Conservation (phyloP, 2,113 vertebrate species). For the Nothoprocta pentlandii region DNA sequence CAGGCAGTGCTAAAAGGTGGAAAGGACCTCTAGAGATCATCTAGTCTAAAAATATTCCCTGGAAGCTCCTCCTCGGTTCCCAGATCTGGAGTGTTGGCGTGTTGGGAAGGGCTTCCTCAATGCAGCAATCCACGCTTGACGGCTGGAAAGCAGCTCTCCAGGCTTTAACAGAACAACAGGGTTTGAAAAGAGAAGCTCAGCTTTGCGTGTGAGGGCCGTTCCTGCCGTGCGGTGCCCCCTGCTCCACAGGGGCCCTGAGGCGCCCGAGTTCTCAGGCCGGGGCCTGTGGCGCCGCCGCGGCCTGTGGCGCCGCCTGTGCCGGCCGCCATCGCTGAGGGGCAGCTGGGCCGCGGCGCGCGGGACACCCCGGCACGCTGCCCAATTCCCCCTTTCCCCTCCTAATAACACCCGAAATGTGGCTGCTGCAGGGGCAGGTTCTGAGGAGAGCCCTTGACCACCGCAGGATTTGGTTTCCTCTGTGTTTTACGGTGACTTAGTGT, state of each 20-base stretch:
- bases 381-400: no score
- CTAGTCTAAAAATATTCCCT: neutral
- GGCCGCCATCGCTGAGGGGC: no score
- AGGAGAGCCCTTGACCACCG: neutral
- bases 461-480: neutral
- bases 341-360: no score
- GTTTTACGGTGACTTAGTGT: neutral
- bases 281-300: no score
- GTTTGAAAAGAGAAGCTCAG: neutral
- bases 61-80: neutral
- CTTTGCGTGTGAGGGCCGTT: neutral
- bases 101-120: neutral
- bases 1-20: neutral
- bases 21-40: no score
- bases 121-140: neutral
- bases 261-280: neutral
- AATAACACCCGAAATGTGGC: neutral
- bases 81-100: rapidly evolving
- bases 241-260: neutral
- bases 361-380: no score
- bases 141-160: neutral
- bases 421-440: neutral
- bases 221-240: neutral
- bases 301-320: no score
- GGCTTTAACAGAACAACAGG: rapidly evolving